Conservation (phyloP, 2,888 invertebrate genomes). For the Osedax frankpressi region DNA sequence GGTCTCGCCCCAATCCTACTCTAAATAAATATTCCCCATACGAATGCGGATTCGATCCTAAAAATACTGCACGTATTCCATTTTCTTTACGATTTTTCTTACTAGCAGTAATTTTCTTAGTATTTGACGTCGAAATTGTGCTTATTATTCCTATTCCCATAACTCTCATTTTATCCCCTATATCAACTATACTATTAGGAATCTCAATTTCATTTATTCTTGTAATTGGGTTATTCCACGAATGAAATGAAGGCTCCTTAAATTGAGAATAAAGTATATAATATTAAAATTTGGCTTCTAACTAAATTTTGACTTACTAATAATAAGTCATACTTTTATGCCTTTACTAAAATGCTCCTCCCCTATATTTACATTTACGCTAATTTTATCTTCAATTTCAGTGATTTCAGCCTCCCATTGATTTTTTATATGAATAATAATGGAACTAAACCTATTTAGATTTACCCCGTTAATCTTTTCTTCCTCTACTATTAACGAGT, state of each 20-base stretch:
- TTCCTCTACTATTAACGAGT: conserved; percentile 21
- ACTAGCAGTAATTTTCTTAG: conserved; percentile 59
- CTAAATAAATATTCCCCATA: conserved; percentile 48
- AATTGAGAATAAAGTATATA: conserved; percentile 47
- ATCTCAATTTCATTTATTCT: conserved; percentile 44
- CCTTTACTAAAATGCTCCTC: conserved; percentile 9
- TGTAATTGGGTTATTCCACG: conserved; percentile 50
- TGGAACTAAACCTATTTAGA: conserved; percentile 29
- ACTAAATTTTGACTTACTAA: conserved; percentile 26
- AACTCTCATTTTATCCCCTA: conserved; percentile 19
- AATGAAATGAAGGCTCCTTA: conserved; percentile 55
- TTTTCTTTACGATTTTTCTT: conserved; percentile 57
- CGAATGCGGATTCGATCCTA: conserved; percentile 55
- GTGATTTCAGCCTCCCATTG: conserved; percentile 23
- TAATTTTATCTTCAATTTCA: conserved; percentile 16
- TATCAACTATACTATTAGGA: neutral
- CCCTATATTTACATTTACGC: conserved; percentile 10
- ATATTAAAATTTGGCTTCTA: conserved; percentile 27
- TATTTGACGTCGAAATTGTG: conserved; percentile 63
- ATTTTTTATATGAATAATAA: conserved; percentile 24
- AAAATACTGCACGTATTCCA: conserved; percentile 50
- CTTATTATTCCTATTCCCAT: conserved; percentile 41
- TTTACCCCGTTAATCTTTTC: conserved; percentile 27
- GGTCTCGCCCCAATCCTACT: conserved; percentile 15
- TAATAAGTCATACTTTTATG: conserved; percentile 26